phyloP scores from a whole-genome alignment of 1,140 invertebrate genomes.

The Pseudachorutes palmiensis region DNA sequence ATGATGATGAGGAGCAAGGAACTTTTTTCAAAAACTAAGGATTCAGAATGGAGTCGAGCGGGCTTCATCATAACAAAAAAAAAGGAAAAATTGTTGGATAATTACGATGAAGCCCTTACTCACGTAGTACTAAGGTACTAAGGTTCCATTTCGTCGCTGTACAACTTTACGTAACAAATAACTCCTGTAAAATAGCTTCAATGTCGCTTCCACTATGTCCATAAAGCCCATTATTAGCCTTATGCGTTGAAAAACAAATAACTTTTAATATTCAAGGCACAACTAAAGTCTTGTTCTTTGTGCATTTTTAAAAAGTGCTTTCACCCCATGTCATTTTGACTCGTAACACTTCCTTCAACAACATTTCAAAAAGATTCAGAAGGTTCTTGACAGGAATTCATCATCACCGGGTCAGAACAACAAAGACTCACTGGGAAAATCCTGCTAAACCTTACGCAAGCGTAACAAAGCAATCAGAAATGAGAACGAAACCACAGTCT shows the following conservation, averaged over 20 bases:
- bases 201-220: too few relatives aligned
- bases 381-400: constrained; percentile 4
- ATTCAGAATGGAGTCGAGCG: background rate
- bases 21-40: background rate
- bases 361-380: constrained; percentile 7
- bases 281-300: too few relatives aligned
- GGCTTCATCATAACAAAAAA: too few relatives aligned
- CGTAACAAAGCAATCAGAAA: constrained; percentile 3
- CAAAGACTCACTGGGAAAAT: background rate
- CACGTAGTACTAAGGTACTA: constrained; percentile 2
- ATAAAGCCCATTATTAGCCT: too few relatives aligned
- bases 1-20: background rate
- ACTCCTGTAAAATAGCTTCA: too few relatives aligned
- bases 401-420: background rate
- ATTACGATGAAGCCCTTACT: constrained; percentile 2
- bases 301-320: background rate
- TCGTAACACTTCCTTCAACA: background rate
- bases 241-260: too few relatives aligned
- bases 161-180: too few relatives aligned
- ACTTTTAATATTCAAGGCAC: too few relatives aligned
- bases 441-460: background rate
- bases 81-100: background rate
- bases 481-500: background rate
- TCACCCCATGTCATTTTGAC: background rate
- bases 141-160: too few relatives aligned